Conservation (phyloP, 2,797 vertebrate genomes). For the Malurus leucopterus region DNA sequence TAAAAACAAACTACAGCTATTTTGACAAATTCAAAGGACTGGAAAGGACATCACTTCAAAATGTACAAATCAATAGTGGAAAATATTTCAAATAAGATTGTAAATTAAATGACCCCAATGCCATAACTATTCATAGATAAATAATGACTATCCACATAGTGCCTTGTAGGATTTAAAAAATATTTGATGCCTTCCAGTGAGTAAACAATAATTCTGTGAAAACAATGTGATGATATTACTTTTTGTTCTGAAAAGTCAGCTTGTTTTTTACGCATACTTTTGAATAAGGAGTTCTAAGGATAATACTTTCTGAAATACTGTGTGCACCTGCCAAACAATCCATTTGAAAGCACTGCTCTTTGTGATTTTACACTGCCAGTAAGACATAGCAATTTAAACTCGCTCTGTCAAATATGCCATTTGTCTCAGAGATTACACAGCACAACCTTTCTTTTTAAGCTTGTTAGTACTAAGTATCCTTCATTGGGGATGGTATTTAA, state of each 20-base stretch:
- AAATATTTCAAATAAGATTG: background rate
- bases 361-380: conserved; percentile 17
- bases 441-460: conserved; percentile 2
- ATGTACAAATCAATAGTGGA: background rate
- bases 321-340: background rate
- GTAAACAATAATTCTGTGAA: background rate
- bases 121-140: background rate
- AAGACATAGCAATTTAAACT: conserved; percentile 23
- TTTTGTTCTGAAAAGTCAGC: background rate
- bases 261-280: background rate
- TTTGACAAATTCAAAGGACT: background rate
- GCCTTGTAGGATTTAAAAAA: background rate
- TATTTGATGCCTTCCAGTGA: background rate
- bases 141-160: background rate
- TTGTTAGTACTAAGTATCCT: conserved; percentile 21
- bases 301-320: background rate
- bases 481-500: background rate
- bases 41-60: background rate
- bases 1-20: background rate
- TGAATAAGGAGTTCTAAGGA: conserved; percentile 2
- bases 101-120: background rate
- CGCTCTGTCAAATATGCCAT: background rate
- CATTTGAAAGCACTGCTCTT: conserved; percentile 12
- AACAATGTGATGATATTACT: background rate
- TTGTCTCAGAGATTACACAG: conserved; percentile 26